These are phyloP conservation scores for Colossoma macropomum DNA, from an alignment of 2,113 vertebrate species.

Conservation along the genomic window DNA sequence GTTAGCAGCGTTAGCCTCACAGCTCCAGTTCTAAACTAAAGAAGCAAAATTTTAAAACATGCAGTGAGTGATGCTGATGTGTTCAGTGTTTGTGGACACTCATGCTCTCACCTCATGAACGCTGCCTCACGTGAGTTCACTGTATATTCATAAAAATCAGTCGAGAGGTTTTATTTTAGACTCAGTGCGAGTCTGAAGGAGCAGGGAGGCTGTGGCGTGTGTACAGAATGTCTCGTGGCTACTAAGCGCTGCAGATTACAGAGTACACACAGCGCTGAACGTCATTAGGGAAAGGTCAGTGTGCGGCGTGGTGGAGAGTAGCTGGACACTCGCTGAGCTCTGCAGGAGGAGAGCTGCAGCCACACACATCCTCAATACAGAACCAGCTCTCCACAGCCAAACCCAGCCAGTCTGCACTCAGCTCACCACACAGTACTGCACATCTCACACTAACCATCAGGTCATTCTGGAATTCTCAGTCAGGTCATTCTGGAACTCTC, in stretches of 20 bases:
- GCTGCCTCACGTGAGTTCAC: too few relatives aligned
- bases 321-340: conserved; percentile 13
- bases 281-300: conserved; percentile 51
- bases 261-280: conserved; percentile 36
- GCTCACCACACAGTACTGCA: too few relatives aligned
- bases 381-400: background rate
- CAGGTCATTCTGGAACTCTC: too few relatives aligned
- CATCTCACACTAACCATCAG: background rate
- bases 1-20: too few relatives aligned
- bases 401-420: background rate
- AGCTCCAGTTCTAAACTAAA: too few relatives aligned
- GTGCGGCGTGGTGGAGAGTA: background rate
- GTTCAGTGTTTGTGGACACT: background rate
- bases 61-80: background rate
- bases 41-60: too few relatives aligned
- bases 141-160: background rate
- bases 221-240: conserved; percentile 19
- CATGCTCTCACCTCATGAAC: too few relatives aligned
- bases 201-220: background rate
- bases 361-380: background rate
- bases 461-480: background rate
- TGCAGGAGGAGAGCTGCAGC: background rate
- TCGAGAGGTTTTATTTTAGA: background rate
- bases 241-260: conserved; percentile 27
- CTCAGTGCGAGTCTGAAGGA: too few relatives aligned